Evolutionary conservation across 2,888 invertebrate genomes (phyloP), one percentile per base, ranked within the genome.

Genomic region (Melanostoma mellinum): DNA sequence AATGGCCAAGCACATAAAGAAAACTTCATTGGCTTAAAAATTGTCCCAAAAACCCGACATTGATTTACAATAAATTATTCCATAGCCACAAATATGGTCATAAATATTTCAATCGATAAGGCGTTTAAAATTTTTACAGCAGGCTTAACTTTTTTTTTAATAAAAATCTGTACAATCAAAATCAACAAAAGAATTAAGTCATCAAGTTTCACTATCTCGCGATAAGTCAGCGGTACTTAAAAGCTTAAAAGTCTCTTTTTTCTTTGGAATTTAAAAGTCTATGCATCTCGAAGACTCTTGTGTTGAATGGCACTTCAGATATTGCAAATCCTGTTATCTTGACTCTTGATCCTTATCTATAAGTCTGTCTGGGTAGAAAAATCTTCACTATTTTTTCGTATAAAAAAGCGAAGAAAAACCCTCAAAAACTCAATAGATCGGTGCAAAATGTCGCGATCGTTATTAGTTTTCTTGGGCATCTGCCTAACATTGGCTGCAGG

Each of bases 401-500:
- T 20, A 20, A 20, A 20, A 20, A 20, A 20, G 20, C 20, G 20
- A 20, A 20, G 20, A 46, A 10, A 44, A 5, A 0, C 6, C 10
- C 30, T 10, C 0, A 6, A 4, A 9, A 9, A 5, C 5, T 35
- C 46, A 61, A 38, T 32, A 44, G 33, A 10, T 36, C 48, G 20
- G 33, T 40, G 20, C 58, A 69, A 36, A 46, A 84, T 84, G 82
- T 61, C 65, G 78, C 74, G 74, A 10, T 30, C 48, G 38, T 20
- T 63, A 40, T 44, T 78, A 38, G 6, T 78, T 9, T 52, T 84
- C 33, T 10, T 78, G 6, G 32, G 65, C 6, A 6, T 52, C n/a
- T 84, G 74, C 35, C 71, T 84, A 35, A 74, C 76, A 3, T 6
- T 76, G 38, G 74, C 80, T 71, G 58, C 38, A n/a, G 84, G 67